Base-by-base conservation (phyloP, 1,140 invertebrate genomes). In the Drosophila malerkotliana region DNA sequence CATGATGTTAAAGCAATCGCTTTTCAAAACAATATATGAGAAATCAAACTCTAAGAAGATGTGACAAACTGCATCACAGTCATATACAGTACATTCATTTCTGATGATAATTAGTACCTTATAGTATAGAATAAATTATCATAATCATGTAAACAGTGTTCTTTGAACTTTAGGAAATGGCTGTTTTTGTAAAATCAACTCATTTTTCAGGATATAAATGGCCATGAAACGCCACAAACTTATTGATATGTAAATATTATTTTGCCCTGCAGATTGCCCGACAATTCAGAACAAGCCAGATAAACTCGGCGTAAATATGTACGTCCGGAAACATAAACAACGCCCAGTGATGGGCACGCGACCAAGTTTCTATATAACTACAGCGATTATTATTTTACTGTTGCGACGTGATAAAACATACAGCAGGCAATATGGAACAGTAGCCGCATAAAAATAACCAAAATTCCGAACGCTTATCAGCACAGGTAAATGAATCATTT, bases 241-340 rank as follows among this genome's bases (percentile, higher is more conserved):
- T 39, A 48, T 53, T 34, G 39, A 73, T 52, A 73, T 84, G 72
- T 84, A 81, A 87, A 87, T 81, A 84, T 66, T 71, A 64, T 67
- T 67, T 60, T 77, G 47, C 41, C 44, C 14, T 52, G 34, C 71
- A 73, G 58, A 68, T 72, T 72, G 62, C 60, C 48, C 44, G 52
- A 66, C 73, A 77, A 54, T 45, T 34, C 47, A 30, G 37, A 53
- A 57, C 62, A 59, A 28, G 48, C 34, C n/a, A 74, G 82, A 84
- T 84, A 81, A 80, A 73, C 60, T 12, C 49, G 26, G 51, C 26
- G 37, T 55, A 71, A 79, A 79, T 44, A 79, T 66, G 79, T 78
- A 79, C 71, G 79, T 78, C 74, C 64, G 60, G 12, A 49, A 66
- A 51, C 56, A 82, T 69, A 78, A 82, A 78, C 64, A 82, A 63